phyloP scores from a whole-genome alignment of 2,888 invertebrate species.

The Lithosia quadra region DNA sequence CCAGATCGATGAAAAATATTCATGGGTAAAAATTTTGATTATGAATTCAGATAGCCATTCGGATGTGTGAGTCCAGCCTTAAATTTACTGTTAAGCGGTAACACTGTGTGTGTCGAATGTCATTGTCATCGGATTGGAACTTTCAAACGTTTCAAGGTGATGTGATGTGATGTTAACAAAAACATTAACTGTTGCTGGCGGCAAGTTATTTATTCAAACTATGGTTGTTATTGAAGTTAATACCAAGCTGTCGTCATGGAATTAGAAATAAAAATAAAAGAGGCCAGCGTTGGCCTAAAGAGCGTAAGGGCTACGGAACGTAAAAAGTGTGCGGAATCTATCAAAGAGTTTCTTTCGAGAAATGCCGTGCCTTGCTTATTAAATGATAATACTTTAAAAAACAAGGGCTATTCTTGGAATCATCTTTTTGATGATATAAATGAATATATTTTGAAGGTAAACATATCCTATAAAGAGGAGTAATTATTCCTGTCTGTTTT shows the following conservation, averaged over 20 bases:
- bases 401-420: conserved; percentile 77
- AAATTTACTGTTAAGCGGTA: too few species aligned
- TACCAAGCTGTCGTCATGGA: conserved; percentile 57
- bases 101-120: too few species aligned
- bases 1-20: too few species aligned
- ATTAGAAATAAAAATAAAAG: conserved; percentile 71
- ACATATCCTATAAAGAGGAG: background rate
- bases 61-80: too few species aligned
- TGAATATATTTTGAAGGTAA: conserved; percentile 79
- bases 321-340: conserved; percentile 77
- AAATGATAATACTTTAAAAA: conserved; percentile 70
- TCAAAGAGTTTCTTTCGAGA: conserved; percentile 76
- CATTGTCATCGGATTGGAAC: too few species aligned
- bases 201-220: background rate
- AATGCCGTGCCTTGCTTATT: conserved; percentile 74
- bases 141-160: too few species aligned
- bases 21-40: too few species aligned
- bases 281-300: conserved; percentile 70
- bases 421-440: conserved; percentile 76
- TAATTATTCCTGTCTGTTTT: background rate
- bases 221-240: background rate
- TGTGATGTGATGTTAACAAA: too few species aligned
- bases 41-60: too few species aligned
- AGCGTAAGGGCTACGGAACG: conserved; percentile 77
- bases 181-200: background rate